Evolutionary conservation across 2,113 vertebrate species (phyloP).

Genomic region (Hypocryptadius cinnamomeus): DNA sequence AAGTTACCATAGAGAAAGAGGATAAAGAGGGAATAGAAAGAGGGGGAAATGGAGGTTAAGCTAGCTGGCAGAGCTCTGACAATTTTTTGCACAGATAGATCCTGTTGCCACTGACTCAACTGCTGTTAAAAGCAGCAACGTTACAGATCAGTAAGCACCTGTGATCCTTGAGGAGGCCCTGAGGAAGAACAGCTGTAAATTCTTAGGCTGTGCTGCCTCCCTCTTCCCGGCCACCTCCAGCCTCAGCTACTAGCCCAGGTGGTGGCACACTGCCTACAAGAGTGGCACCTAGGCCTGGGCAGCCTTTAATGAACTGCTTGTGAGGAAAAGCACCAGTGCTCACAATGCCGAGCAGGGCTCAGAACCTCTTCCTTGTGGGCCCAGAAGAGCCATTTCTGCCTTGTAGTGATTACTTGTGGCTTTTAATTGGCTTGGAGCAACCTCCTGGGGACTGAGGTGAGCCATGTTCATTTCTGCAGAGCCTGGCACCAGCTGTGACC

Average conservation of each 20-base stretch:
- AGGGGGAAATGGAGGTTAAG: background rate
- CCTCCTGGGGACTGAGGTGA: accelerated
- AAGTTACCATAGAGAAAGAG: background rate
- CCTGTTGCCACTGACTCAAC: accelerated
- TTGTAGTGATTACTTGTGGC: accelerated
- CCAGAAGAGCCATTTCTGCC: background rate
- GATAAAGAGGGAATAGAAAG: background rate
- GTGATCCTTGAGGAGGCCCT: accelerated
- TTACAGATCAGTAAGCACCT: accelerated
- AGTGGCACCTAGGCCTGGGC: accelerated
- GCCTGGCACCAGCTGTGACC: background rate
- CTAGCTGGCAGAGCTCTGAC: background rate
- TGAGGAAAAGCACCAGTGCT: accelerated
- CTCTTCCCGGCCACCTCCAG: background rate
- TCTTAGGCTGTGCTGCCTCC: background rate
- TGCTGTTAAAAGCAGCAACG: background rate
- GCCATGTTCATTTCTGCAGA: background rate
- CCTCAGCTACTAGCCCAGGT: background rate
- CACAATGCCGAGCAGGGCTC: accelerated
- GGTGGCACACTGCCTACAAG: background rate
- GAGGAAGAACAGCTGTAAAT: accelerated
- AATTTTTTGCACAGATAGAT: background rate
- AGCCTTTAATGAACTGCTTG: background rate
- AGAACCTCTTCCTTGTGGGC: too few relatives aligned
- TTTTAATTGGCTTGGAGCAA: background rate